Conservation (phyloP, 2,113 vertebrate species). For the Raja brachyura region DNA sequence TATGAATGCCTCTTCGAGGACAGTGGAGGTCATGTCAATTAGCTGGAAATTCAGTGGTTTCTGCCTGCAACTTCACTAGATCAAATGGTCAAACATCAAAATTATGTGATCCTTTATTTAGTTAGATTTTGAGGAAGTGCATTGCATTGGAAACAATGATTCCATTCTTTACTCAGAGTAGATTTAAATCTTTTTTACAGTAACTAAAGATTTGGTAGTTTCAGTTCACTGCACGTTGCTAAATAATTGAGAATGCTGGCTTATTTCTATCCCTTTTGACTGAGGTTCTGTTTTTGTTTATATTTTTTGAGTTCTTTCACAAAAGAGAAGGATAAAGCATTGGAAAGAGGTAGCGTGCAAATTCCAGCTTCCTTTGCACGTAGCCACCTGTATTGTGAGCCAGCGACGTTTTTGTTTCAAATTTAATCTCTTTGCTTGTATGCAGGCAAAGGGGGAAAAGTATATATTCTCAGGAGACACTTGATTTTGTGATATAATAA, state of each 20-base stretch:
- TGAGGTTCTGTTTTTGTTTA: not conserved
- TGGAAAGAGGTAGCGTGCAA: not conserved
- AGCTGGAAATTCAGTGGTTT: not conserved
- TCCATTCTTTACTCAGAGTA: not conserved
- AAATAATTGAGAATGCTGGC: not conserved
- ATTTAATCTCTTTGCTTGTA: not conserved
- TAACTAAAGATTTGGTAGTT: slow-evolving; percentile 7
- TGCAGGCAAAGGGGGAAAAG: no score
- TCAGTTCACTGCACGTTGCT: not conserved
- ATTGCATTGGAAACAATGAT: not conserved
- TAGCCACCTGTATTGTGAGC: not conserved
- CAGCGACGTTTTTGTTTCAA: not conserved
- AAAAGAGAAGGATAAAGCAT: not conserved
- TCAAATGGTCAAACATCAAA: not conserved
- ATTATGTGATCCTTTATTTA: not conserved
- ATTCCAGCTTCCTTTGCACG: not conserved
- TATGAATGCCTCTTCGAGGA: not conserved
- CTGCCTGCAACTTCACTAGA: not conserved
- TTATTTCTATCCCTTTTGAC: not conserved
- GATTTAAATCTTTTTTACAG: not conserved
- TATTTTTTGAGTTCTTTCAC: not conserved
- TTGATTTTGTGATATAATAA: not conserved
- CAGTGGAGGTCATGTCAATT: not conserved
- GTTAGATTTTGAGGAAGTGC: not conserved
- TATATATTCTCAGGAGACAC: not conserved